Conservation (phyloP, 1,140 invertebrate genomes). For the Sipha flava region DNA sequence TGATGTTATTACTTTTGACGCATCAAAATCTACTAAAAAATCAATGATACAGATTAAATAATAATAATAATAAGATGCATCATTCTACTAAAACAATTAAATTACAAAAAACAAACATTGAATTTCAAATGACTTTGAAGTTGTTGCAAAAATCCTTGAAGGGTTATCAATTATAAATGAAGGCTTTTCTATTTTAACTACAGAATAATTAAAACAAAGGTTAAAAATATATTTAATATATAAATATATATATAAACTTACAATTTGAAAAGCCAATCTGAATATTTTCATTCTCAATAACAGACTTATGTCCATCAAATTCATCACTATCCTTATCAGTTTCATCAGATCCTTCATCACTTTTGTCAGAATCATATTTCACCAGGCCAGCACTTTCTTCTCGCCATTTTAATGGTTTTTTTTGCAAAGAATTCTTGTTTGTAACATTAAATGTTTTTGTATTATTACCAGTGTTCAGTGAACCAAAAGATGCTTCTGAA, state of each 20-base stretch:
- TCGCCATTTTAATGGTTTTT: background rate
- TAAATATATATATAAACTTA: too few relatives aligned
- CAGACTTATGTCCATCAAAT: background rate
- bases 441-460: background rate
- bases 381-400: constrained; percentile 13
- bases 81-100: too few relatives aligned
- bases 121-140: background rate
- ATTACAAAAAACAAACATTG: background rate
- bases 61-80: background rate
- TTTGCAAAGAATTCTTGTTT: background rate
- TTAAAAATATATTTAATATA: background rate
- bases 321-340: background rate
- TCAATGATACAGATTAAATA: too few relatives aligned
- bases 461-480: background rate
- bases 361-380: constrained; percentile 28
- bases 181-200: background rate
- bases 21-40: background rate
- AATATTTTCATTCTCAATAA: background rate
- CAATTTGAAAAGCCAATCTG: background rate
- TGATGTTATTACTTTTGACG: background rate
- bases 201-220: background rate
- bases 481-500: background rate
- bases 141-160: background rate
- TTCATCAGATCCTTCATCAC: constrained; percentile 6
- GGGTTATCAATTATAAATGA: background rate